Evolutionary conservation across 2,888 invertebrate genomes (phyloP), one percentile per base, ranked within the genome.

Genomic region (Pardosa pseudoannulata): DNA sequence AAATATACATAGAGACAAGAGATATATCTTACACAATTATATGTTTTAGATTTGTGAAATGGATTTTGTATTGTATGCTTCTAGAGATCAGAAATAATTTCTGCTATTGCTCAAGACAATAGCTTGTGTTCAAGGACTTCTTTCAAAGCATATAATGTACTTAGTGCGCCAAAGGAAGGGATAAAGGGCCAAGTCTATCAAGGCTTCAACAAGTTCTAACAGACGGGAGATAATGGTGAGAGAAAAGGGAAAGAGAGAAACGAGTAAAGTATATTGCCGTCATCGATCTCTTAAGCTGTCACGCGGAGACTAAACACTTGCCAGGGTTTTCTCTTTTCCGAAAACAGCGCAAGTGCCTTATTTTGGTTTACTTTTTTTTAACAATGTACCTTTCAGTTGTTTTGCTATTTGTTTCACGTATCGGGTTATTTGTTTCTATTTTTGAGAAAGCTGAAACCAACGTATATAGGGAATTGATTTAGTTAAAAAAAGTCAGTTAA

Each of bases 271-370:
- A 75, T 82, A 82, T 82, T 81, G 70, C 70, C 39, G 29, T 75
- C 81, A 82, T 82, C 81, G 81, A 82, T 82, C 81, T 82, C 64
- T 62, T 62, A 41, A 71, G 70, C 81, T 75, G 81, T 82, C 81
- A 82, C 41, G 70, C 81, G 41, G 41, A 75, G 75, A 82, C 81
- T 75, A 82, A 82, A 82, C 81, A 82, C 81, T 82, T 82, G 70
- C 81, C 81, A 75, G 81, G 70, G 5, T 36, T 75, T 75, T 81
- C 81, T n/a, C n/a, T n/a, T 67, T 64, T 56, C 5, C 19, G 1
- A 23, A 56, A 56, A 56, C 23, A 16, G 5, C 56, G 56, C 56
- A 56, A 56, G 23, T 56, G 56, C 23, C 56, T 23, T n/a, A 11
- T 23, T 56, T 56, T 19, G 5, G 19, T 56, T 56, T n/a, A n/a